These are phyloP conservation scores for Anhinga rufa DNA, from an alignment of 2,113 vertebrate species.

Conservation along the genomic window DNA sequence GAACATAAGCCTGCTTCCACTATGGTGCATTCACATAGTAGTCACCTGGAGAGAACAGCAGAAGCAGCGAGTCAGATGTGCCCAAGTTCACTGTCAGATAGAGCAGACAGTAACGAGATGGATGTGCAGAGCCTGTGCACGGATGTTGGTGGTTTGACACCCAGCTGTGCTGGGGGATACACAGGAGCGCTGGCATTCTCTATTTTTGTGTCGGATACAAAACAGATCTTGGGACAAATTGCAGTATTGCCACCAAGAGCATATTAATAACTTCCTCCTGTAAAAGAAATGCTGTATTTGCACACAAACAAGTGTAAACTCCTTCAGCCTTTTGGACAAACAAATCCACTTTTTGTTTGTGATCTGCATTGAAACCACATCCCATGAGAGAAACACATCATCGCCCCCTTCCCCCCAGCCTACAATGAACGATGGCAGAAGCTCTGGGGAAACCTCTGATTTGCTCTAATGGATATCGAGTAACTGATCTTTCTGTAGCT, in stretches of 20 bases:
- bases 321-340: neutral
- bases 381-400: neutral
- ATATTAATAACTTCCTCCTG: neutral
- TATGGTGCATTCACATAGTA: neutral
- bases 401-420: neutral
- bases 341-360: neutral
- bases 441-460: neutral
- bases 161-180: neutral
- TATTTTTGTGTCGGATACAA: neutral
- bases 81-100: neutral
- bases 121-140: neutral
- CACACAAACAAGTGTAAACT: neutral
- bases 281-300: neutral
- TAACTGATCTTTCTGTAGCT: neutral
- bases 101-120: rapidly evolving
- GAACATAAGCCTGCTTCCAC: neutral
- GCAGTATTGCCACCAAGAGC: neutral
- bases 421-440: neutral
- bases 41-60: neutral
- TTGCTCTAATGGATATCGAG: neutral
- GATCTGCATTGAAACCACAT: neutral
- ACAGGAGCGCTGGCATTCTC: neutral
- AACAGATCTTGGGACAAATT: neutral
- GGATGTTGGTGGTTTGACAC: neutral
- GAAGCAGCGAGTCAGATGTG: neutral